A percentile compares a stretch with the other conserved stretches of the same genome.
phyloP scores from a whole-genome alignment of 2,888 invertebrate genomes.

The Baronia brevicornis region DNA sequence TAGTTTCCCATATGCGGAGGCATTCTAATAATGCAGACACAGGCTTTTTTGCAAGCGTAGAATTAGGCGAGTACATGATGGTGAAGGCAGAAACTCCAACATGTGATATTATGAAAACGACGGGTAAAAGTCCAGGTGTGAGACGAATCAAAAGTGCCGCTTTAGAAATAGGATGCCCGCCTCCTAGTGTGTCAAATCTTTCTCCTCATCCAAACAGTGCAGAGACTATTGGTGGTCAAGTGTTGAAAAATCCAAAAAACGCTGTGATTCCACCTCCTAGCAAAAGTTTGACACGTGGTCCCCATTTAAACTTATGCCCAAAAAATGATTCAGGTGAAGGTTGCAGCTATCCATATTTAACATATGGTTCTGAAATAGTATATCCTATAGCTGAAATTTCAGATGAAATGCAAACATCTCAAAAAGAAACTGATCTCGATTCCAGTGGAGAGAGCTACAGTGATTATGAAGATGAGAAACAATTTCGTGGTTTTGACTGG shows the following conservation, averaged over 20 bases:
- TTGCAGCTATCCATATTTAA: slow-evolving; percentile 81
- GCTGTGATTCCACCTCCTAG: slow-evolving; percentile 81
- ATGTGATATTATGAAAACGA: slow-evolving; percentile 54
- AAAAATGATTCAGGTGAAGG: slow-evolving; percentile 81
- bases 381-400: slow-evolving; percentile 91
- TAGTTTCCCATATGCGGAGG: slow-evolving; percentile 71
- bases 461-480: slow-evolving; percentile 77
- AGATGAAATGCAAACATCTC: slow-evolving; percentile 83
- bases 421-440: slow-evolving; percentile 77
- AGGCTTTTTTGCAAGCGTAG: slow-evolving; percentile 73
- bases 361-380: slow-evolving; percentile 84
- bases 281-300: slow-evolving; percentile 80
- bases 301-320: slow-evolving; percentile 81
- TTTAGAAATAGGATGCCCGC: slow-evolving; percentile 81
- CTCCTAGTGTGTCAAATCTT: slow-evolving; percentile 80
- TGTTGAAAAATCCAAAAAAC: slow-evolving; percentile 79
- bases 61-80: slow-evolving; percentile 71
- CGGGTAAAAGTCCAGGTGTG: slow-evolving; percentile 78
- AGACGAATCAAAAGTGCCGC: slow-evolving; percentile 82
- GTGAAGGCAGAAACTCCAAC: slow-evolving; percentile 67
- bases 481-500: slow-evolving; percentile 69
- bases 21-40: slow-evolving; percentile 79
- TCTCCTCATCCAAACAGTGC: slow-evolving; percentile 89
- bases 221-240: slow-evolving; percentile 82
- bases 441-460: slow-evolving; percentile 77